Conservation (phyloP, 2,797 vertebrate genomes). For the Enteromius paludinosus region DNA sequence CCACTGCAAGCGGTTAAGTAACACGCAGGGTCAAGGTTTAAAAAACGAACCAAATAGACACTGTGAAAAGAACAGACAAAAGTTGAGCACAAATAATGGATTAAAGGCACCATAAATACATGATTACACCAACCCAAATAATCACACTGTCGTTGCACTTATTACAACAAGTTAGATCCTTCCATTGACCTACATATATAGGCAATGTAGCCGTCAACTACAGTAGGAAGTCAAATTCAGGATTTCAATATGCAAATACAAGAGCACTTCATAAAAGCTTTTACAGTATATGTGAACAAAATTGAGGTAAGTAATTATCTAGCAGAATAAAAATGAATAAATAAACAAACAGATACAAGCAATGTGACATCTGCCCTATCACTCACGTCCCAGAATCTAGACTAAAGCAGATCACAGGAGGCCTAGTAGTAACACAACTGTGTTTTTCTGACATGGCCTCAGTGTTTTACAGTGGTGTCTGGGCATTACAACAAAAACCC, state of each 20-base stretch:
- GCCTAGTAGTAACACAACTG: not conserved
- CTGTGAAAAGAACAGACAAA: not conserved
- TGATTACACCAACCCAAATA: not conserved
- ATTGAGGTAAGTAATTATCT: not conserved
- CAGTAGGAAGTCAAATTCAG: not conserved
- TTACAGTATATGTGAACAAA: not conserved
- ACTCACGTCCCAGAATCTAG: not conserved
- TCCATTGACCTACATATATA: not conserved
- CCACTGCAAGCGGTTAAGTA: not conserved
- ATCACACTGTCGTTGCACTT: not conserved
- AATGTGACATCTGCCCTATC: not conserved
- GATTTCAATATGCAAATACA: not conserved
- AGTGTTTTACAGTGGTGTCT: not conserved
- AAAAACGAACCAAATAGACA: not conserved
- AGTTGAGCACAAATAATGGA: not conserved
- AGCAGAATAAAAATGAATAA: not conserved
- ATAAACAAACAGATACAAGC: too few relatives aligned
- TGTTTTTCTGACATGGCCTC: not conserved
- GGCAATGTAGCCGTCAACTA: too few relatives aligned
- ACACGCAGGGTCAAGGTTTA: not conserved
- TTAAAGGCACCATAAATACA: not conserved
- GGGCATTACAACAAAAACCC: not conserved
- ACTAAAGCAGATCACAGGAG: not conserved
- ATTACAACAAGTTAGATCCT: not conserved
- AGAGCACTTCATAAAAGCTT: too few relatives aligned